Percentiles rank a stretch among this genome's conserved stretches.
phyloP scores from a whole-genome alignment of 2,113 vertebrate species.

The Aplodontia rufa region DNA sequence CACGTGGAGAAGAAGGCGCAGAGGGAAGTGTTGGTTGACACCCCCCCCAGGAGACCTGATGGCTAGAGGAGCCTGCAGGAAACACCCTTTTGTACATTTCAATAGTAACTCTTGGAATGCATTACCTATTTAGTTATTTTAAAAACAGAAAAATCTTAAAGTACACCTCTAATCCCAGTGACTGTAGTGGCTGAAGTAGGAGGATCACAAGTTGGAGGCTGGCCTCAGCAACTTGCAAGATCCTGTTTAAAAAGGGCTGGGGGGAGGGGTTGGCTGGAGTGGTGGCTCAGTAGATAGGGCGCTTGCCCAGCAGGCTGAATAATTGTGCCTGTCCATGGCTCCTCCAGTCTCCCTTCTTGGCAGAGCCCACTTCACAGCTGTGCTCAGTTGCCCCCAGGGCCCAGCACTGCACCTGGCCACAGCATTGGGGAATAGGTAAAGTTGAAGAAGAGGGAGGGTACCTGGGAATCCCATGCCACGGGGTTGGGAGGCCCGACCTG shows the following conservation, averaged over 20 bases:
- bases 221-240: not conserved
- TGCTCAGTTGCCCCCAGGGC: not conserved
- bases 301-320: too few relatives aligned
- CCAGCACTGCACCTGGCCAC: not conserved
- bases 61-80: not conserved
- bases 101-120: not conserved
- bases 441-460: not conserved
- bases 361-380: not conserved
- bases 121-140: not conserved
- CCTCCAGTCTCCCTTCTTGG: rapidly evolving
- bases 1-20: not conserved
- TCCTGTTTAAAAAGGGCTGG: not conserved
- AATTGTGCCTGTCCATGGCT: rapidly evolving
- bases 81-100: not conserved
- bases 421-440: not conserved
- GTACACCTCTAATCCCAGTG: not conserved
- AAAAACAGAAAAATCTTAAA: not conserved
- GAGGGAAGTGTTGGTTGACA: not conserved
- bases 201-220: not conserved
- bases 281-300: too few relatives aligned
- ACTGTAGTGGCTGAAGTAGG: not conserved
- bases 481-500: not conserved
- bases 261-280: not conserved
- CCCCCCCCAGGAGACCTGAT: not conserved
- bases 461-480: not conserved